These are phyloP conservation scores for Calameuta pallipes DNA, from an alignment of 2,888 invertebrate species.

Conservation along the genomic window DNA sequence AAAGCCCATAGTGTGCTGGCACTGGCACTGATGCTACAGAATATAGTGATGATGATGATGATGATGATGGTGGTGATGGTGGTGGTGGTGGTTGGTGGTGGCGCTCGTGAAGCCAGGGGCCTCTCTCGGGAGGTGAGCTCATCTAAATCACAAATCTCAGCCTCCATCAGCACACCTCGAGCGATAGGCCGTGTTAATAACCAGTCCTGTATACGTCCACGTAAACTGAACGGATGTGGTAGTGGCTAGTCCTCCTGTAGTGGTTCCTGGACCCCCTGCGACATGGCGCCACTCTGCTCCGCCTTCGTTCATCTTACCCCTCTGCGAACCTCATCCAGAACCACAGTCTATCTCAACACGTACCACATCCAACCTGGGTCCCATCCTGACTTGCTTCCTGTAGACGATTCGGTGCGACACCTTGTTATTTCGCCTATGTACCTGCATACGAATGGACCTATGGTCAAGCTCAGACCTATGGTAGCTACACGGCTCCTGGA, in stretches of 20 bases:
- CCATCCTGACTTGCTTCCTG: not conserved
- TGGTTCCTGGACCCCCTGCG: slow-evolving; percentile 62
- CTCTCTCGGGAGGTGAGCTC: slow-evolving; percentile 38
- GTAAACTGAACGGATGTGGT: slow-evolving; percentile 30
- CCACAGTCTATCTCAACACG: not conserved
- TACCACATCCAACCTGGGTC: not conserved
- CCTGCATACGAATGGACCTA: not conserved
- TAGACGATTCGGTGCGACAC: not conserved
- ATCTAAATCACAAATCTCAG: slow-evolving; percentile 65
- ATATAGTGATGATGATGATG: slow-evolving; percentile 3
- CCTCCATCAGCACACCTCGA: slow-evolving; percentile 58
- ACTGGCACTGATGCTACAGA: slow-evolving; percentile 8
- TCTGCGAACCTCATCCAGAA: not conserved
- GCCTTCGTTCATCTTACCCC: slow-evolving; percentile 42
- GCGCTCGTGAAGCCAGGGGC: not conserved
- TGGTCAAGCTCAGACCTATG: not conserved
- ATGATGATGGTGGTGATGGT: not conserved
- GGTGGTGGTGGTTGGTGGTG: slow-evolving; percentile 15
- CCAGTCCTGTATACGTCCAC: slow-evolving; percentile 26
- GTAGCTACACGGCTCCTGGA: not conserved
- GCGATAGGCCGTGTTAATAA: slow-evolving; percentile 54
- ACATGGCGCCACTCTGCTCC: slow-evolving; percentile 66
- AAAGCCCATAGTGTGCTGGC: slow-evolving; percentile 42
- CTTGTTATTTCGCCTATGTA: not conserved
- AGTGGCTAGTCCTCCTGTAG: slow-evolving; percentile 31